A percentile compares a stretch with the other conserved stretches of the same genome.
Evolutionary conservation across 2,888 invertebrate genomes (phyloP).

Genomic region (Rotaria macrura): DNA sequence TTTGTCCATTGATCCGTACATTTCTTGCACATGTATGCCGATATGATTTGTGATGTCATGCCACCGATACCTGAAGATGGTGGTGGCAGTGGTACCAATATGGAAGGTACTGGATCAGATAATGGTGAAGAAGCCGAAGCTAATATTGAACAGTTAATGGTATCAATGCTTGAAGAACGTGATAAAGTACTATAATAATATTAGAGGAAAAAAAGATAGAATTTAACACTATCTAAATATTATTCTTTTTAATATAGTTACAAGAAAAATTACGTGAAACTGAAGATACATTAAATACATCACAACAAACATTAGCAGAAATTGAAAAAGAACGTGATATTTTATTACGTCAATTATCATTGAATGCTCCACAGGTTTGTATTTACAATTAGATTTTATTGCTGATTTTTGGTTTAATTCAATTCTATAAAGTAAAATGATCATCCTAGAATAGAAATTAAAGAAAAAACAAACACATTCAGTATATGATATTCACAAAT

Average conservation of each 20-base stretch:
- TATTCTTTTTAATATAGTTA: slow-evolving; percentile 50
- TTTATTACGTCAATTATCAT: slow-evolving; percentile 21
- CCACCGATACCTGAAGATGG: slow-evolving; percentile 32
- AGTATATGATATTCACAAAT: neutral
- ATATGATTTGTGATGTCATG: slow-evolving; percentile 25
- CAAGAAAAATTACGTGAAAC: slow-evolving; percentile 90
- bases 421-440: no score
- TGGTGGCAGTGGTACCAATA: slow-evolving; percentile 12
- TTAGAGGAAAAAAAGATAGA: no score
- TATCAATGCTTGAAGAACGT: slow-evolving; percentile 96
- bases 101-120: slow-evolving; percentile 11
- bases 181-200: slow-evolving; percentile 59
- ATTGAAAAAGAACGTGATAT: slow-evolving; percentile 25
- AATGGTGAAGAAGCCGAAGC: slow-evolving; percentile 51
- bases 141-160: slow-evolving; percentile 99
- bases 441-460: no score
- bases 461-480: no score
- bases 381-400: neutral
- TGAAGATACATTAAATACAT: slow-evolving; percentile 58
- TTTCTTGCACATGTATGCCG: neutral
- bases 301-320: slow-evolving; percentile 15
- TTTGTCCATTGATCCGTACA: neutral
- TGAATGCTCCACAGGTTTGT: slow-evolving; percentile 52
- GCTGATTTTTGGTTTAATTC: neutral
- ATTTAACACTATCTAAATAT: no score